Percentiles rank a stretch among this genome's conserved stretches.
phyloP scores from a whole-genome alignment of 2,797 vertebrate species.

The Eulemur mongoz region DNA sequence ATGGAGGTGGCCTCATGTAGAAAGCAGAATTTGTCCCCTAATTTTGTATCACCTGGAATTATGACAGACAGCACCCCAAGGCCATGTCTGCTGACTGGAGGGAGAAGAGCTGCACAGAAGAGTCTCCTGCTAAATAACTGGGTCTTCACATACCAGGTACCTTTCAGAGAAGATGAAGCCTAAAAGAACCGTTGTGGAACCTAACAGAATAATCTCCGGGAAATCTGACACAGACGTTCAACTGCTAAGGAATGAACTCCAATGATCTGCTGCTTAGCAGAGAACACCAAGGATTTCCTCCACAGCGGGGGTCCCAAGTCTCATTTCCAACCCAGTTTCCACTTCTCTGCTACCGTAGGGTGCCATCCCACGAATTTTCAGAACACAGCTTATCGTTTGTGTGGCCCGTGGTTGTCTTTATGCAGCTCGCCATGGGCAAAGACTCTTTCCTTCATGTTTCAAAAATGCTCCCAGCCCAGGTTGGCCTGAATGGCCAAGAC shows the following conservation, averaged over 20 bases:
- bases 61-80: too few relatives aligned
- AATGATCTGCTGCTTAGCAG: neutral
- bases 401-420: neutral
- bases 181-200: neutral
- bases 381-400: neutral
- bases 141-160: neutral
- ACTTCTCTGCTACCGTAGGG: neutral
- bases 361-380: neutral
- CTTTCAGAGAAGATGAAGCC: neutral
- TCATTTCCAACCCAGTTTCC: neutral
- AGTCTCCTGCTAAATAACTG: neutral
- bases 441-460: neutral
- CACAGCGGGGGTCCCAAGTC: neutral
- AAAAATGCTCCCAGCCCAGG: neutral
- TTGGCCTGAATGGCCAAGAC: neutral
- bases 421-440: neutral
- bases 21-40: neutral
- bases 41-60: neutral
- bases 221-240: neutral
- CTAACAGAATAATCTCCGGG: too few relatives aligned
- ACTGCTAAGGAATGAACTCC: neutral
- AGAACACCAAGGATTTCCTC: neutral
- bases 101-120: too few relatives aligned
- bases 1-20: accelerated
- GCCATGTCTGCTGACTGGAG: neutral